Conservation (phyloP, 2,797 vertebrate species). For the Paratrypauchen microcephalus region DNA sequence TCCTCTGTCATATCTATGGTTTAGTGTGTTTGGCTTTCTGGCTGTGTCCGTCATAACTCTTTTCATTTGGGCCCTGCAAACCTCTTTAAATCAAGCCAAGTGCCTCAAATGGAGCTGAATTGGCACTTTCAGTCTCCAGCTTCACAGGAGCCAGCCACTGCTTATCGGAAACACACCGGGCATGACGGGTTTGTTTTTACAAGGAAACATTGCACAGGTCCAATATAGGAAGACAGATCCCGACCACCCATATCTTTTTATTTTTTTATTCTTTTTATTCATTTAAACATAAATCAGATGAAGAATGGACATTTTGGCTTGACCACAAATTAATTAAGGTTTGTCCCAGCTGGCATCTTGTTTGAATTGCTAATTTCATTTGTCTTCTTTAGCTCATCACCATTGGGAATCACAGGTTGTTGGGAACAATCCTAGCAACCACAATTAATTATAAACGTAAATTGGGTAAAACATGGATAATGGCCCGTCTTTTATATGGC, state of each 20-base stretch:
- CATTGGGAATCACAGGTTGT: background rate
- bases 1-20: conserved; percentile 13
- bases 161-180: conserved; percentile 65
- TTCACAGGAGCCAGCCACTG: conserved; percentile 48
- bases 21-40: conserved; percentile 15
- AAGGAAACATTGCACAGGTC: conserved; percentile 40
- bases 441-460: background rate
- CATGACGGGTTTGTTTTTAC: conserved; percentile 58
- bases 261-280: background rate
- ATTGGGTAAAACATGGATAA: background rate
- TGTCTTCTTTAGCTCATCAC: background rate
- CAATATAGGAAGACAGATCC: conserved; percentile 6
- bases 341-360: background rate
- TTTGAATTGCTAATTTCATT: conserved; percentile 3
- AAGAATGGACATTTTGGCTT: background rate
- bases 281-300: background rate
- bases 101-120: conserved; percentile 44
- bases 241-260: background rate
- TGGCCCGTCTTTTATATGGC: background rate
- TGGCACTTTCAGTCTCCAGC: conserved; percentile 39
- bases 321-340: background rate
- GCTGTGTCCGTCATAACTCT: conserved; percentile 9
- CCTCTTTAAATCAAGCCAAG: conserved; percentile 25
- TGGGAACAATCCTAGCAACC: background rate
- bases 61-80: conserved; percentile 9